Conservation (phyloP, 2,888 invertebrate genomes). For the Cephalotes varians region DNA sequence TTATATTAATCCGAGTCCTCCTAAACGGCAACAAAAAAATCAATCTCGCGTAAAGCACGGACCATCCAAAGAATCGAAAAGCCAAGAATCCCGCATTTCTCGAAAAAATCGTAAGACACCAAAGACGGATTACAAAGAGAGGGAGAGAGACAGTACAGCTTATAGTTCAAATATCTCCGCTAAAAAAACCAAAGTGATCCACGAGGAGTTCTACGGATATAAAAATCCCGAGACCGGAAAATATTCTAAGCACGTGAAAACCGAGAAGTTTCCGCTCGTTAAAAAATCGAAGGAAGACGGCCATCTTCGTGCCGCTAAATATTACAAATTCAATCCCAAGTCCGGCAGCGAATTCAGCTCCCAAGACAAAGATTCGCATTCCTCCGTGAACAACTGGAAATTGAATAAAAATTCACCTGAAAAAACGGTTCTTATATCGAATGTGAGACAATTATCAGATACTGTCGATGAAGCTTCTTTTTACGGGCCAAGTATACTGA, state of each 20-base stretch:
- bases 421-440: background rate
- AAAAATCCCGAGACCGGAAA: conserved; percentile 66
- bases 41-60: conserved; percentile 22
- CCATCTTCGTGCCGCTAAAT: conserved; percentile 18
- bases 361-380: conserved; percentile 65
- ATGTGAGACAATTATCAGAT: conserved; percentile 16
- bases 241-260: conserved; percentile 60
- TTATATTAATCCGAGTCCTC: conserved; percentile 35
- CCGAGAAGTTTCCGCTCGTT: background rate
- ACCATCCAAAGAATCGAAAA: conserved; percentile 57
- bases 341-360: conserved; percentile 59
- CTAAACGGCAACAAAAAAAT: conserved; percentile 23
- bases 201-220: conserved; percentile 71
- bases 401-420: conserved; percentile 15
- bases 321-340: conserved; percentile 66
- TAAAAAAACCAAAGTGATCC: conserved; percentile 29
- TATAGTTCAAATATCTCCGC: conserved; percentile 53
- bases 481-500: conserved; percentile 10
- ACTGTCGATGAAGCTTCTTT: background rate
- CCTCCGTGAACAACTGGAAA: conserved; percentile 66
- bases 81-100: conserved; percentile 52
- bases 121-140: conserved; percentile 34
- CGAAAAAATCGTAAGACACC: conserved; percentile 56
- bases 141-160: conserved; percentile 68
- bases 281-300: conserved; percentile 32